Conservation (phyloP, 35 echinoderm and acorn worm species). For the Heliocidaris tuberculata region DNA sequence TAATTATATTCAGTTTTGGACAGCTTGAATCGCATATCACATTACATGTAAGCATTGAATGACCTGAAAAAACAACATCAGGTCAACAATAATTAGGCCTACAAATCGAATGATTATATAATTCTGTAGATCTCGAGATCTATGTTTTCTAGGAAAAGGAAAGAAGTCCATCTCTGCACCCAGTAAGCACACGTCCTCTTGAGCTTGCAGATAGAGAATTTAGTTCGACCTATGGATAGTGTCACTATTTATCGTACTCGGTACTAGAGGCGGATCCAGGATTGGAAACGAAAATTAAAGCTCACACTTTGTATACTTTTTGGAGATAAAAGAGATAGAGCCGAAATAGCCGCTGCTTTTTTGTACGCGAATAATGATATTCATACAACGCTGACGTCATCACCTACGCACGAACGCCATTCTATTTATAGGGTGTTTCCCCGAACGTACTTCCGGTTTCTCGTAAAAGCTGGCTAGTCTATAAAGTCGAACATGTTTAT, state of each 20-base stretch:
- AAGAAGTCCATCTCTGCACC: no score
- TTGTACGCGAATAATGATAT: conserved; percentile 33
- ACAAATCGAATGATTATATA: not conserved
- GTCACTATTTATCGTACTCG: not conserved
- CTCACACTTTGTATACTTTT: conserved; percentile 4
- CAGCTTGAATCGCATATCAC: no score
- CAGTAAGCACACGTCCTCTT: not conserved
- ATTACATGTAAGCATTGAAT: no score
- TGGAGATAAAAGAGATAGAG: conserved; percentile 14
- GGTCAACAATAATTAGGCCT: not conserved
- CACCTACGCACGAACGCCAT: conserved; percentile 73
- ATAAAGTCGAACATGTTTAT: not conserved
- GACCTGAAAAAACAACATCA: not conserved
- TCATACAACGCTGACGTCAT: conserved; percentile 68
- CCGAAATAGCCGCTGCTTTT: conserved; percentile 9
- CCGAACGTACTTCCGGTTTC: conserved; percentile 93
- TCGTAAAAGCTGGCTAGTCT: not conserved
- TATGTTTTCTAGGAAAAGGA: no score
- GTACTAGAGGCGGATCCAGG: not conserved
- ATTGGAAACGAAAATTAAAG: not conserved
- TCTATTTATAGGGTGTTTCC: conserved; percentile 98
- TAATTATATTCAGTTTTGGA: no score
- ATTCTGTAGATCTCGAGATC: not conserved
- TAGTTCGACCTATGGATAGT: not conserved
- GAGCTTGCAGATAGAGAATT: not conserved